Evolutionary conservation across 2,797 vertebrate genomes (phyloP).

Genomic region (Lagocephalus sceleratus): DNA sequence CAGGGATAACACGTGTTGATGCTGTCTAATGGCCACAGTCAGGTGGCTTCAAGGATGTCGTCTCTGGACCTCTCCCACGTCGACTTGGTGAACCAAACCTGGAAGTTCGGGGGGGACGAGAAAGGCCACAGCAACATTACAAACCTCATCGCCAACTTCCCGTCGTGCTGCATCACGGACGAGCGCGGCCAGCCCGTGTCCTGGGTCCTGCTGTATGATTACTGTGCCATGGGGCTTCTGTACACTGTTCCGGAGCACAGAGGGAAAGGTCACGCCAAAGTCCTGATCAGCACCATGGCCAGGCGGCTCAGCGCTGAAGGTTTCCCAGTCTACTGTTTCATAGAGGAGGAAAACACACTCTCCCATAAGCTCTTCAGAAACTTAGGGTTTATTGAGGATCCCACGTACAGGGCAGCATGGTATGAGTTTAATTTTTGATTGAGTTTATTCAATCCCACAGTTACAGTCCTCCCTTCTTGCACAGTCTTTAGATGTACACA

Average conservation of each 20-base stretch:
- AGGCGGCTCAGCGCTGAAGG: constrained; percentile 54
- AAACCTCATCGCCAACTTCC: constrained; percentile 53
- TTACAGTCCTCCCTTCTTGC: neutral
- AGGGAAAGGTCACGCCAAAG: constrained; percentile 65
- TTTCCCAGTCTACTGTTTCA: constrained; percentile 63
- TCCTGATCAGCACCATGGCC: constrained; percentile 47
- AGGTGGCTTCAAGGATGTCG: constrained; percentile 54
- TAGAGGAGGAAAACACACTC: constrained; percentile 63
- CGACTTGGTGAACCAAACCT: constrained; percentile 65
- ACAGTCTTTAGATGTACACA: too few species aligned
- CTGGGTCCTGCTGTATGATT: constrained; percentile 64
- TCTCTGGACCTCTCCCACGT: constrained; percentile 52
- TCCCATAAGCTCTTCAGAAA: constrained; percentile 61
- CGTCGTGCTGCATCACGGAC: constrained; percentile 59
- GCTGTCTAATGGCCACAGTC: constrained; percentile 23
- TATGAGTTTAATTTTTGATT: constrained; percentile 37
- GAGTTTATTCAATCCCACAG: neutral
- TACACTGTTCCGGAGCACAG: constrained; percentile 68
- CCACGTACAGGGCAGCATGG: constrained; percentile 62
- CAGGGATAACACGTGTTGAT: neutral
- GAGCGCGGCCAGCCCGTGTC: constrained; percentile 49
- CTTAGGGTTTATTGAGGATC: constrained; percentile 65
- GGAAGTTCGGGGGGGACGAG: constrained; percentile 66
- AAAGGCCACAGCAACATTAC: constrained; percentile 27
- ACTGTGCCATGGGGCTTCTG: constrained; percentile 52